Base-by-base conservation (phyloP, 2,888 invertebrate genomes). In the Ophonus ardosiacus region DNA sequence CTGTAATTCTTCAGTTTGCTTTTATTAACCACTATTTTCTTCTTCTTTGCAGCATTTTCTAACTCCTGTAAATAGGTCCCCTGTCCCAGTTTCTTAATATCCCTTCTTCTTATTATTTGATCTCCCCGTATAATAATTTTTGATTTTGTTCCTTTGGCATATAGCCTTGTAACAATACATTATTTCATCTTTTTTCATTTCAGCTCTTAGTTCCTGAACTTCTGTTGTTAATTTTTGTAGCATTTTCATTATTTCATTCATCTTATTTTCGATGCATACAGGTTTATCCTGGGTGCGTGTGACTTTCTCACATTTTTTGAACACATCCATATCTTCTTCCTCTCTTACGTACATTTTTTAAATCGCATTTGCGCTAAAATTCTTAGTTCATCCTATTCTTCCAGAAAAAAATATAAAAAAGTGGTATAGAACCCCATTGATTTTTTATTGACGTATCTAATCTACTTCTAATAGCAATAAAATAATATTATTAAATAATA, bases 181-280 rank as follows among this genome's bases (percentile, higher is more conserved):
- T 51, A 51, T 51, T 51, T 51, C 43, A 10, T 13, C 43, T 51
- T 8, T 51, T 51, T 51, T 5, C 43, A 51, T 51, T 51, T 61
- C 61, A 15, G 7, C n/a, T 61, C 61, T 61, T 61, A 61, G n/a
- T 61, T 61, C 61, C 18, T 61, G 15, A 2, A 61, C 61, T 61
- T 61, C 61, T n/a, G 7, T 18, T 18, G 61, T 61, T 61, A 61
- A n/a, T 61, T 4, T 18, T 6, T 61, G 17, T 61, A 61, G n/a
- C 61, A 61, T 61, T 61, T 61, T n/a, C 61, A 61, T 18, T 61
- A 61, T 21, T 61, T 21, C 15, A 18, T 61, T 17, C 21, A 61
- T 17, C 21, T 17, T 61, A 61, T 61, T 10, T 61, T 61, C 15
- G 1, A 7, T 21, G 17, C 5, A 15, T 61, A 7, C n/a, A 21